Percentiles rank a stretch among this genome's conserved stretches.
phyloP scores from a whole-genome alignment of 1,140 invertebrate species.

The Bombus ignitus region DNA sequence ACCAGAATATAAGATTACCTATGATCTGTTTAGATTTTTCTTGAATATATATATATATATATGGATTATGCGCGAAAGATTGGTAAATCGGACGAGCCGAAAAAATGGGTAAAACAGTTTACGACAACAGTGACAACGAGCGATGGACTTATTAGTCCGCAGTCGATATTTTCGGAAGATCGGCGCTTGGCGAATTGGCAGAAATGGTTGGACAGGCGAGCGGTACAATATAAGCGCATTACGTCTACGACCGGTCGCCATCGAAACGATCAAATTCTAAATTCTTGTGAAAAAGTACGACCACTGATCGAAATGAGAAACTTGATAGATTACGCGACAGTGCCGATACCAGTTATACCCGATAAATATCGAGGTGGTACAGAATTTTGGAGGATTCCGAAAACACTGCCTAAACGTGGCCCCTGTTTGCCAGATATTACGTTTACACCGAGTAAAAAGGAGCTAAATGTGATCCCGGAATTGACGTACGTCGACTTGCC shows the following conservation, averaged over 20 bases:
- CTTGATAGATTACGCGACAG: conserved; percentile 73
- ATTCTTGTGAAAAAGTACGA: conserved; percentile 70
- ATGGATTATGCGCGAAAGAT: conserved; percentile 71
- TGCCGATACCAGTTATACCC: conserved; percentile 64
- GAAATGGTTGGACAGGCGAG: conserved; percentile 65
- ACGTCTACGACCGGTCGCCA: conserved; percentile 62
- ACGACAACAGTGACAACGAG: background rate
- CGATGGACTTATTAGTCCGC: conserved; percentile 3
- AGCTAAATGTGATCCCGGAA: conserved; percentile 59
- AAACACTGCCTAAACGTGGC: conserved; percentile 37
- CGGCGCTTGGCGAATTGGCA: conserved; percentile 70
- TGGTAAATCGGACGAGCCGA: conserved; percentile 45
- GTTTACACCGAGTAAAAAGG: conserved; percentile 30
- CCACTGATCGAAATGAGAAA: conserved; percentile 63
- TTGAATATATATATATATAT: conserved; percentile 19
- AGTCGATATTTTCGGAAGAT: conserved; percentile 60
- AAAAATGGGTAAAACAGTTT: conserved; percentile 9
- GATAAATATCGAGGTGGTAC: conserved; percentile 70
- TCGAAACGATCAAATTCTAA: conserved; percentile 74
- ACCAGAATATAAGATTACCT: too few species aligned
- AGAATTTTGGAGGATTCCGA: conserved; percentile 67
- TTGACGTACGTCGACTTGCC: conserved; percentile 80
- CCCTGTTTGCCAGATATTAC: conserved; percentile 47
- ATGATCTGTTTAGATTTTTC: too few species aligned
- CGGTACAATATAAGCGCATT: conserved; percentile 48